Base-by-base conservation (phyloP, 2,113 vertebrate genomes). In the Rhinoptilus africanus region DNA sequence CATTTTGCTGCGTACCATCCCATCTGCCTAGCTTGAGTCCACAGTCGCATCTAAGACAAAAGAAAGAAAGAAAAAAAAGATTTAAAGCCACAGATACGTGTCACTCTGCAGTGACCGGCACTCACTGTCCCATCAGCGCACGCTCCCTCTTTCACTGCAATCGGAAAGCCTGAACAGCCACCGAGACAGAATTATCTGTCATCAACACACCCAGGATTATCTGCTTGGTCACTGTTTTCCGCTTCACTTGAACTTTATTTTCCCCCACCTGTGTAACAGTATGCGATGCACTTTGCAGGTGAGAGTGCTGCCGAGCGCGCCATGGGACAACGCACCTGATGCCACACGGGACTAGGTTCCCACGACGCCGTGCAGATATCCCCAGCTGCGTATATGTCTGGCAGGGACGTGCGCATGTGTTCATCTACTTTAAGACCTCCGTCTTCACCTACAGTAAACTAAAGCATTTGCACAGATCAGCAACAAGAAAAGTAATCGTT, bases 11-110 rank as follows among this genome's bases (percentile, higher is more conserved):
- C 99, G 8, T 99, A 98, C 98, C 99, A 99, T 45, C 99, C 99
- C 99, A 99, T 99, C 98, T 99, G 99, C 89, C 99, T 98, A 3
- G 99, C 99, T 53, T 99, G 99, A 8, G 99, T 99, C 99, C 99
- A 99, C 79, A 99, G 96, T 56, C 99, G 99, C 99, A 99, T 99
- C 99, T 99, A 79, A 15, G 14, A 34, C 30, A 24, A 39, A 14
- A 21, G n/a, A 30, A 22, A 35, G 39, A 14, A 19, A 6, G 19
- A 32, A 30, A 30, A 39, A 28, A 2, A n/a, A 32, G 14, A 24
- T 13, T 14, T 17, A 8, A 59, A 35, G 10, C 2, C 32, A 32
- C 9, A 34, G 53, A 21, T 2, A 5, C 3, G 1, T 0, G 0
- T 64, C n/a, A 5, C 41, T 37, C 51, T 32, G 62, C 78, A 59